phyloP scores from a whole-genome alignment of 2,797 vertebrate genomes.

The Denticeps clupeoides region DNA sequence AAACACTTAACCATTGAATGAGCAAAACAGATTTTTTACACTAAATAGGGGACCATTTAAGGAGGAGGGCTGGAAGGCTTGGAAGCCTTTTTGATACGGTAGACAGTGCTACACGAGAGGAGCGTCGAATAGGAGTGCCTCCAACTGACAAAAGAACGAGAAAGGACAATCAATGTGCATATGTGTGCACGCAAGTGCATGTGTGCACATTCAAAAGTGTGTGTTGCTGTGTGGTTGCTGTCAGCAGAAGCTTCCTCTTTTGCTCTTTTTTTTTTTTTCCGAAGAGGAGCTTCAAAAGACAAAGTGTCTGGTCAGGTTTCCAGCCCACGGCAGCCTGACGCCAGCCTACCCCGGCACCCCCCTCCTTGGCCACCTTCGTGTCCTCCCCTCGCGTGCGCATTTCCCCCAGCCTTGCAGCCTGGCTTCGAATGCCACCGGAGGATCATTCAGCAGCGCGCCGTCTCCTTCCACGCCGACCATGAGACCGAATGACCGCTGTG shows the following conservation, averaged over 20 bases:
- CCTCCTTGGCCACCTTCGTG: constrained; percentile 16
- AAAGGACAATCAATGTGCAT: constrained; percentile 9
- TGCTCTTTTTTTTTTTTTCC: constrained; percentile 53
- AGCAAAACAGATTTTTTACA: constrained; percentile 33
- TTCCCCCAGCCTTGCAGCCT: not conserved
- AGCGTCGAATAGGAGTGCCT: not conserved
- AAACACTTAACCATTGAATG: constrained; percentile 12
- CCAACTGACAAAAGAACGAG: constrained; percentile 36
- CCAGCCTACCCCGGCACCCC: constrained; percentile 33
- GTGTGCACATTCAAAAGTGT: not conserved
- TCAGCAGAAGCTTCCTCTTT: constrained; percentile 53
- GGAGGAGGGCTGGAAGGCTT: constrained; percentile 25
- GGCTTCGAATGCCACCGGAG: constrained; percentile 12
- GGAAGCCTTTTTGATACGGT: constrained; percentile 34
- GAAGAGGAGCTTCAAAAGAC: constrained; percentile 46
- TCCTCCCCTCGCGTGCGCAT: constrained; percentile 11
- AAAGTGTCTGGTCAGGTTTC: constrained; percentile 59
- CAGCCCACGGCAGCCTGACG: constrained; percentile 56
- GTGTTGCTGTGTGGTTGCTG: constrained; percentile 36
- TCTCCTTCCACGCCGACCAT: constrained; percentile 30
- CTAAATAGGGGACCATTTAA: constrained; percentile 45
- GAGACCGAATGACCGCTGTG: constrained; percentile 24
- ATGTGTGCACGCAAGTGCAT: not conserved
- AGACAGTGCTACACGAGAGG: not conserved
- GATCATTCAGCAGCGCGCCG: constrained; percentile 27